A percentile compares a stretch with the other conserved stretches of the same genome.
Evolutionary conservation across 2,888 invertebrate genomes (phyloP).

Genomic region (Macrosiphum euphorbiae): DNA sequence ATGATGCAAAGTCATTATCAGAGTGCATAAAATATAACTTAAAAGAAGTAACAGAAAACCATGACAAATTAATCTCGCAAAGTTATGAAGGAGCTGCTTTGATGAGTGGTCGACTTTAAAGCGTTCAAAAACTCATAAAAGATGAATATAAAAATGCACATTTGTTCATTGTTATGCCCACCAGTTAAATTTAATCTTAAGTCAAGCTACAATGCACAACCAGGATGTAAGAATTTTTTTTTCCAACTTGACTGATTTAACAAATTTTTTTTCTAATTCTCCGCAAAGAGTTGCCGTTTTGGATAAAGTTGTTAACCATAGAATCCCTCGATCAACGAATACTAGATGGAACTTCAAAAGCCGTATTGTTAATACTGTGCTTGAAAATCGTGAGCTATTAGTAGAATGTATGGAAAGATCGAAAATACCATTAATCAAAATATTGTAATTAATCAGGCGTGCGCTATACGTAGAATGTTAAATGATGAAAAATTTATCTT

Average conservation of each 20-base stretch:
- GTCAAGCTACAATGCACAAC: constrained; percentile 64
- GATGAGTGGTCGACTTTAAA: constrained; percentile 49
- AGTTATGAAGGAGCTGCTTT: constrained; percentile 62
- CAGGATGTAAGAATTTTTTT: constrained; percentile 66
- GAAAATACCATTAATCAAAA: constrained; percentile 58
- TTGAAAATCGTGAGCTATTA: constrained; percentile 67
- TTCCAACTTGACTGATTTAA: constrained; percentile 65
- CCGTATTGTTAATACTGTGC: constrained; percentile 67
- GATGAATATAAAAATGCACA: constrained; percentile 59
- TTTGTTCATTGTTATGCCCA: constrained; percentile 67
- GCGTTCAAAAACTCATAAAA: constrained; percentile 60
- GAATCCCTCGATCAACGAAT: constrained; percentile 61
- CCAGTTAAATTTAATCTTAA: constrained; percentile 67
- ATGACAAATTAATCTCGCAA: constrained; percentile 67
- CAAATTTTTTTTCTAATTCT: constrained; percentile 66
- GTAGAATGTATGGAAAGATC: constrained; percentile 68
- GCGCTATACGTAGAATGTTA: constrained; percentile 44
- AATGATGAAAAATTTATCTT: constrained; percentile 66
- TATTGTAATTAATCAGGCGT: constrained; percentile 62
- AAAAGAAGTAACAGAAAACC: constrained; percentile 65
- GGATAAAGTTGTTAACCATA: constrained; percentile 66
- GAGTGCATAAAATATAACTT: constrained; percentile 61
- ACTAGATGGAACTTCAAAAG: constrained; percentile 67
- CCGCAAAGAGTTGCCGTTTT: constrained; percentile 66
- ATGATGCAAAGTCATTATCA: constrained; percentile 66